These are phyloP conservation scores for Synanceia verrucosa DNA, from an alignment of 2,797 vertebrate genomes.

Conservation along the genomic window DNA sequence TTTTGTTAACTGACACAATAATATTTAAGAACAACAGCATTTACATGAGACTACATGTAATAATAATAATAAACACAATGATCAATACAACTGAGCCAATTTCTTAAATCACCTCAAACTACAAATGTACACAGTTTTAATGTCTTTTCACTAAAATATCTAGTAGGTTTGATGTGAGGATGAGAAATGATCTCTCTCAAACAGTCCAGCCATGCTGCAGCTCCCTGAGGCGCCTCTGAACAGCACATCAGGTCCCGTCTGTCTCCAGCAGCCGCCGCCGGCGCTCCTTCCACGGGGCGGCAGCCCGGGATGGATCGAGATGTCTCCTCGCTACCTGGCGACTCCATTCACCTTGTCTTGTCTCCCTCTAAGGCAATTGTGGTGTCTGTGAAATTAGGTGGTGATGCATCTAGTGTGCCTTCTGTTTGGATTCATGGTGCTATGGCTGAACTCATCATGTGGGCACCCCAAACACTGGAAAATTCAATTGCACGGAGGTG, in stretches of 20 bases:
- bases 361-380: conserved; percentile 31
- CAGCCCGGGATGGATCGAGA: conserved; percentile 25
- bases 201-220: conserved; percentile 1
- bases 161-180: background rate
- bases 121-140: background rate
- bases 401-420: conserved; percentile 32
- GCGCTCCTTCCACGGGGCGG: conserved; percentile 44
- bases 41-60: background rate
- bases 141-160: background rate
- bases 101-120: background rate
- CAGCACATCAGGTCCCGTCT: conserved; percentile 54
- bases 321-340: conserved; percentile 21
- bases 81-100: background rate
- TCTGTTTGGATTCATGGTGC: conserved; percentile 30
- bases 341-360: conserved; percentile 40
- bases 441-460: conserved; percentile 3
- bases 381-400: conserved; percentile 29
- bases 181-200: conserved; percentile 1
- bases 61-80: background rate
- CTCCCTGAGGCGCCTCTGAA: conserved; percentile 33
- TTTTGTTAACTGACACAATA: background rate
- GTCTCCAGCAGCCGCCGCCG: conserved; percentile 47
- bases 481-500: background rate
- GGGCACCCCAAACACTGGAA: background rate
- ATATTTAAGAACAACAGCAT: background rate